Conservation (phyloP, 2,113 vertebrate species). For the Sceloporus tristichus region DNA sequence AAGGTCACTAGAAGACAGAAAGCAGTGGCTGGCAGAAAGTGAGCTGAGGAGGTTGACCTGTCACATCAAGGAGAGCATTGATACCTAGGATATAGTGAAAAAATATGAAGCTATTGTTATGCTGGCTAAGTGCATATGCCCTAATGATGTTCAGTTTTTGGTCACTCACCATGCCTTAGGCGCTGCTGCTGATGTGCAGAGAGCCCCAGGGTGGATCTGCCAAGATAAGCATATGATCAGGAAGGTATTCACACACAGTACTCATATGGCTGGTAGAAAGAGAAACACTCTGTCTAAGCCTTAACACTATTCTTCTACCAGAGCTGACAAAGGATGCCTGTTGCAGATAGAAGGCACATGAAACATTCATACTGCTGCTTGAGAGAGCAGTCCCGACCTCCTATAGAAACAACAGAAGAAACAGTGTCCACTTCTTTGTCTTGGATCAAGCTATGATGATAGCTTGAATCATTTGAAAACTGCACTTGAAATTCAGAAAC, state of each 20-base stretch:
- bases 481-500: constrained; percentile 49
- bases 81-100: constrained; percentile 28
- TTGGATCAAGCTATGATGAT: neutral
- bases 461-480: neutral
- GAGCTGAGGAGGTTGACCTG: constrained; percentile 55
- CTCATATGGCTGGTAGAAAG: constrained; percentile 40
- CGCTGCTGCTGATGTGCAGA: constrained; percentile 61
- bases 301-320: neutral
- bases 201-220: constrained; percentile 45
- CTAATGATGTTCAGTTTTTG: constrained; percentile 67
- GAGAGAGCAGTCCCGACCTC: constrained; percentile 1
- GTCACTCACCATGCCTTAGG: constrained; percentile 58
- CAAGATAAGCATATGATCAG: constrained; percentile 52
- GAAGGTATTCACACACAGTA: constrained; percentile 39
- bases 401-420: neutral
- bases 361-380: neutral
- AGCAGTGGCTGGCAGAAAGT: constrained; percentile 36
- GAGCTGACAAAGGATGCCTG: constrained; percentile 22
- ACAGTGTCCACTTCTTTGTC: neutral
- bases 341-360: constrained; percentile 23
- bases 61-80: constrained; percentile 57
- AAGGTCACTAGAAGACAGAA: constrained; percentile 47
- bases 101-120: constrained; percentile 57
- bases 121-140: constrained; percentile 49
- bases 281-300: constrained; percentile 23